Evolutionary conservation across 2,113 vertebrate genomes (phyloP).

Genomic region (Seriola aureovittata): DNA sequence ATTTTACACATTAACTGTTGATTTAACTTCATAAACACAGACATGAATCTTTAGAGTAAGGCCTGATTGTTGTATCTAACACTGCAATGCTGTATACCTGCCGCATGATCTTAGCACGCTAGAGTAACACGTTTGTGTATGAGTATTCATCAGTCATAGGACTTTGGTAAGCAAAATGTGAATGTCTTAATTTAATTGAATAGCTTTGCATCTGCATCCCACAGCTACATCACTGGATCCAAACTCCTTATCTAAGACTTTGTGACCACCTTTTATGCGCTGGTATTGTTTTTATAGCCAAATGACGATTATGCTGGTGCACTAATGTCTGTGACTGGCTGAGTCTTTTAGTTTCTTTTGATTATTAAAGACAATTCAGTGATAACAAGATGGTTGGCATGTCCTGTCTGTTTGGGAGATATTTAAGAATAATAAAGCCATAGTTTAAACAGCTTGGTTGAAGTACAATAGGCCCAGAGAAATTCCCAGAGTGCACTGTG

Average conservation of each 20-base stretch:
- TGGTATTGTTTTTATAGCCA: slow-evolving; percentile 55
- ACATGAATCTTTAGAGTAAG: slow-evolving; percentile 31
- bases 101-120: slow-evolving; percentile 56
- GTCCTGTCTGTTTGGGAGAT: background rate
- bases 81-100: slow-evolving; percentile 42
- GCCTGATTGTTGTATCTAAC: slow-evolving; percentile 19
- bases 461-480: no score
- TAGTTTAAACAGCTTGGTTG: no score
- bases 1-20: slow-evolving; percentile 31
- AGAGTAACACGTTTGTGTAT: slow-evolving; percentile 19
- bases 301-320: slow-evolving; percentile 46
- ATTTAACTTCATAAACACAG: slow-evolving; percentile 21
- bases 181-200: slow-evolving; percentile 53
- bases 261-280: slow-evolving; percentile 41
- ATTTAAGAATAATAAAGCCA: background rate
- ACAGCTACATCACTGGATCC: slow-evolving; percentile 65
- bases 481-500: no score
- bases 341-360: slow-evolving; percentile 64
- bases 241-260: slow-evolving; percentile 35
- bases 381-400: background rate
- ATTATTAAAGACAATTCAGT: slow-evolving; percentile 73
- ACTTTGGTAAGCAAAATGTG: slow-evolving; percentile 62
- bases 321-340: slow-evolving; percentile 38
- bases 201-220: slow-evolving; percentile 36
- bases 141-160: slow-evolving; percentile 28